phyloP scores from a whole-genome alignment of 2,888 invertebrate genomes.

The Teinopalpus imperialis region DNA sequence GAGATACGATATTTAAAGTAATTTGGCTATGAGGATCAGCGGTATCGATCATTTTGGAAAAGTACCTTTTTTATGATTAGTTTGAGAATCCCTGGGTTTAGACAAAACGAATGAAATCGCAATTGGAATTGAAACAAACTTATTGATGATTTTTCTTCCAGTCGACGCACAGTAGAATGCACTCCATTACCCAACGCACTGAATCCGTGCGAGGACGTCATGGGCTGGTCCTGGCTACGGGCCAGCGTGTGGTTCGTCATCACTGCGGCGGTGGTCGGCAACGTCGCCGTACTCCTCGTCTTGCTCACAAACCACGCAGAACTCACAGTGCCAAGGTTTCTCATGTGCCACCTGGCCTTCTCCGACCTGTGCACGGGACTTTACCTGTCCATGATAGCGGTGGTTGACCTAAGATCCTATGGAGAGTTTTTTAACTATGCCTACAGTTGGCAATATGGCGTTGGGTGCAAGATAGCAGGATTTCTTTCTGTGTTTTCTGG shows the following conservation, averaged over 20 bases:
- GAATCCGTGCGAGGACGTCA: slow-evolving; percentile 95
- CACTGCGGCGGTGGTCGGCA: slow-evolving; percentile 90
- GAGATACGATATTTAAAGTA: too few relatives aligned
- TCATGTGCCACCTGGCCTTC: slow-evolving; percentile 88
- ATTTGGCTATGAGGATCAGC: too few relatives aligned
- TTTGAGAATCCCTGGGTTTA: too few relatives aligned
- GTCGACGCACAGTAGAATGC: slow-evolving; percentile 81
- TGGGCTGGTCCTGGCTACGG: slow-evolving; percentile 90
- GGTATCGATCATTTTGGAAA: too few relatives aligned
- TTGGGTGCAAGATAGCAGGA: slow-evolving; percentile 93
- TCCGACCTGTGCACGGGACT: slow-evolving; percentile 94
- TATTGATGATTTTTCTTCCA: too few relatives aligned
- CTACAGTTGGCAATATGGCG: slow-evolving; percentile 92
- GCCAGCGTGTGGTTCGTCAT: slow-evolving; percentile 94
- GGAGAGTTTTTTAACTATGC: slow-evolving; percentile 95
- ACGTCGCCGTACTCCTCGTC: slow-evolving; percentile 90
- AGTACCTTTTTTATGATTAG: too few relatives aligned
- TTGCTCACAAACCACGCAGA: slow-evolving; percentile 83
- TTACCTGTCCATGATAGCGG: slow-evolving; percentile 91
- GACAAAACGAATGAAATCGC: too few relatives aligned
- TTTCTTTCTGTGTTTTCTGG: slow-evolving; percentile 94
- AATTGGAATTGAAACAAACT: too few relatives aligned
- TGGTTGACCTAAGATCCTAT: slow-evolving; percentile 91
- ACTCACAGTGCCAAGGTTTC: slow-evolving; percentile 68
- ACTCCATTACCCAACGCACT: slow-evolving; percentile 89